Percentiles rank a stretch among this genome's conserved stretches.
Evolutionary conservation across 2,113 vertebrate species (phyloP).

Genomic region (Periophthalmus modestus): DNA sequence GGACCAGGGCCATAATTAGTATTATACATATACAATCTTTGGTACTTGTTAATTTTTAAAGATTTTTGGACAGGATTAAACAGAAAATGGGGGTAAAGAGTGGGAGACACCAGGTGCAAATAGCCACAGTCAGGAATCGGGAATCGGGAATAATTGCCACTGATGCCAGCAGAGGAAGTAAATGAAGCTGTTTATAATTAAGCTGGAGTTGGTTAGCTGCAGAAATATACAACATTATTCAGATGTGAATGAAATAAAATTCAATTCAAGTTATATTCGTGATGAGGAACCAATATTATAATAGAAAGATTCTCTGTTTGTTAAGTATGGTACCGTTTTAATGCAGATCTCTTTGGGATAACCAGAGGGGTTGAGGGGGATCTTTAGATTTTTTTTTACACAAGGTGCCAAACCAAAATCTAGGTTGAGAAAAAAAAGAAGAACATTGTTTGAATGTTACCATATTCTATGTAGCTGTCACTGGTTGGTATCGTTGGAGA

Average conservation of each 20-base stretch:
- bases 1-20: background rate
- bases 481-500: conserved; percentile 85
- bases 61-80: no score
- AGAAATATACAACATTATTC: no score
- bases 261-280: no score
- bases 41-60: no score
- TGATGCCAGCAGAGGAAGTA: no score
- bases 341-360: background rate
- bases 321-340: background rate
- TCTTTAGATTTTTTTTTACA: background rate
- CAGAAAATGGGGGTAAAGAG: no score
- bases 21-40: background rate
- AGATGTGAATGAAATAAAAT: no score
- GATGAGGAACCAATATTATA: background rate
- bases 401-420: background rate
- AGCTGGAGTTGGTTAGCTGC: no score
- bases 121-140: no score
- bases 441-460: conserved; percentile 56
- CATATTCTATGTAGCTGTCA: conserved; percentile 92
- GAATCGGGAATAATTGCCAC: no score
- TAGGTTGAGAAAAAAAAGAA: background rate
- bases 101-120: no score
- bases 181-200: no score
- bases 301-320: background rate
- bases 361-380: background rate